Conservation (phyloP, 2,797 vertebrate species). For the Pipistrellus pygmaeus region DNA sequence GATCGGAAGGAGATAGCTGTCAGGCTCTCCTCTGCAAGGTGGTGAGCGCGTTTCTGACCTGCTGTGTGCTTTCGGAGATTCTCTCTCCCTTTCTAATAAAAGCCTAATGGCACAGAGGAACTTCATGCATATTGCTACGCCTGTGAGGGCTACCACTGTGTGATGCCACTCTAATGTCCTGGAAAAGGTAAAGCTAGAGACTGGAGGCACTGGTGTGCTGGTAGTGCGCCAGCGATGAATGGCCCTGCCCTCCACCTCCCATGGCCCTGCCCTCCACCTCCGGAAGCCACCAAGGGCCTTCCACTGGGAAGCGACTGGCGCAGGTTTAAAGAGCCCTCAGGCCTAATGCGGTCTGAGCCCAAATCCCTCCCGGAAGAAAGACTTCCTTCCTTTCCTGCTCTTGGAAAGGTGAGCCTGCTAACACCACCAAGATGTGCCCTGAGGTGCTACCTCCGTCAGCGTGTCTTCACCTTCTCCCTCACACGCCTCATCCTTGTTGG, state of each 20-base stretch:
- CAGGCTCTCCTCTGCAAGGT: background rate
- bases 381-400: background rate
- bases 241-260: background rate
- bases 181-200: background rate
- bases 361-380: slow-evolving; percentile 10
- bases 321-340: background rate
- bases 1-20: background rate
- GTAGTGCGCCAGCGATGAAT: background rate
- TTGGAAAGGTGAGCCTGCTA: slow-evolving; percentile 50
- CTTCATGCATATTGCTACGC: background rate
- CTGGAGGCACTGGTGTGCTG: background rate
- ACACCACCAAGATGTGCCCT: slow-evolving; percentile 45
- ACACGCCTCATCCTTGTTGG: slow-evolving; percentile 50
- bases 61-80: background rate
- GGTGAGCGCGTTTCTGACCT: background rate
- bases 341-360: background rate
- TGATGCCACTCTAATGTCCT: background rate
- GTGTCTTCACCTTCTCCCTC: slow-evolving; percentile 57
- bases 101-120: background rate
- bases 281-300: background rate
- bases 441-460: slow-evolving; percentile 34
- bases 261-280: background rate
- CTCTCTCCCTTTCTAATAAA: background rate
- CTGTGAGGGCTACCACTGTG: background rate
- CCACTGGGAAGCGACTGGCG: background rate